phyloP scores from a whole-genome alignment of 2,797 vertebrate genomes.

The Muraenolepis orangiensis region DNA sequence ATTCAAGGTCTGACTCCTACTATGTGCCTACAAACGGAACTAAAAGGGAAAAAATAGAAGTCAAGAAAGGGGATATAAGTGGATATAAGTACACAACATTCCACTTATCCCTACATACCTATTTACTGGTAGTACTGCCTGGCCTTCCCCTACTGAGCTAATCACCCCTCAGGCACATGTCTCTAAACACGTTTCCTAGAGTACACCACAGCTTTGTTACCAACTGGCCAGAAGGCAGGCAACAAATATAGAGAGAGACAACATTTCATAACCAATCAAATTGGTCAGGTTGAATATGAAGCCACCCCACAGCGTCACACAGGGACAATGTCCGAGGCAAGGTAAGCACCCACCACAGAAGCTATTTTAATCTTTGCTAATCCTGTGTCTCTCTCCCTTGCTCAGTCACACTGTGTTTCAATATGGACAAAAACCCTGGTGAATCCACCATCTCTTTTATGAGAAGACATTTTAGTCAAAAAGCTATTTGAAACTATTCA shows the following conservation, averaged over 20 bases:
- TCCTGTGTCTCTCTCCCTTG: constrained; percentile 20
- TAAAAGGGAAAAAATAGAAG: constrained; percentile 10
- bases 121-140: constrained; percentile 27
- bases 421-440: constrained; percentile 28
- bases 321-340: constrained; percentile 56
- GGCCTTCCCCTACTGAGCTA: constrained; percentile 30
- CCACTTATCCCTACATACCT: constrained; percentile 30
- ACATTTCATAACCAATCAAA: constrained; percentile 29
- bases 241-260: neutral
- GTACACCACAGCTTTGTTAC: constrained; percentile 22
- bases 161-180: constrained; percentile 26
- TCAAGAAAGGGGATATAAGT: constrained; percentile 36
- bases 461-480: too few relatives aligned
- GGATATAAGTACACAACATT: constrained; percentile 20
- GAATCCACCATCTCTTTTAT: too few relatives aligned
- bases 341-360: constrained; percentile 68
- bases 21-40: neutral
- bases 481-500: too few relatives aligned
- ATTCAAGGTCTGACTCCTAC: neutral
- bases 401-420: constrained; percentile 23
- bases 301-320: constrained; percentile 40
- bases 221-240: constrained; percentile 8
- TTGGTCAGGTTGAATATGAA: constrained; percentile 36
- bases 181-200: constrained; percentile 22
- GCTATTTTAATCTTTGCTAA: constrained; percentile 65